Evolutionary conservation across 2,113 vertebrate genomes (phyloP), one percentile per base, ranked within the genome.

Genomic region (Puffinus mauretanicus): DNA sequence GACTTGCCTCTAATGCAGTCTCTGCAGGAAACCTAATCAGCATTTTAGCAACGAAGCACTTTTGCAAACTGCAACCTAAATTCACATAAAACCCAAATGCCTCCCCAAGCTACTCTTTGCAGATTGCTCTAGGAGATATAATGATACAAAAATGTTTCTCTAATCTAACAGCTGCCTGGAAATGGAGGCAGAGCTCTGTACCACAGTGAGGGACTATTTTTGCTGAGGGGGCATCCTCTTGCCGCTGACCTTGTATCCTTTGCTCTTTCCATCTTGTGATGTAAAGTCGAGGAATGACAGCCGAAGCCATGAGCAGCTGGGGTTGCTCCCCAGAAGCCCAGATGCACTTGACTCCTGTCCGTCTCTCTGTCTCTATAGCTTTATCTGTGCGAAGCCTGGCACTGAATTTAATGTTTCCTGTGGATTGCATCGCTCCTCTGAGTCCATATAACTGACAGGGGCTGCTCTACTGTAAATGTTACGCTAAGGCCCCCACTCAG

Each of bases 301-400:
- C 86, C 61, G 92, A 65, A 90, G 66, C 47, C 58, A 2, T 1
- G 64, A 96, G 62, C 93, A 93, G 89, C 86, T 84, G 40, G 44
- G 61, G 66, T 34, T 85, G 81, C 60, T 93, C 80, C 71, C 80
- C 71, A 86, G 49, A 90, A 96, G 61, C 52, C 72, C 89, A 75
- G 76, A 85, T 40, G 49, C 93, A 88, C 86, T 96, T 94, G 86
- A 91, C 91, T 91, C 83, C 90, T 92, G 93, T 95, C 94, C 88
- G 36, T 95, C 77, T 92, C 72, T 49, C 46, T 84, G 49, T 51
- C 88, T 82, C 71, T 91, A 3, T 14, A 44, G 88, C 82, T 86
- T 86, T 79, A 90, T 82, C 82, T 49, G 18, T 7, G 36, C 12
- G 7, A 54, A 96, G 60, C 55, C 57, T 92, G 80, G 88, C 80